Conservation (phyloP, 2,797 vertebrate genomes). For the Microctenopoma stevenorrisi region DNA sequence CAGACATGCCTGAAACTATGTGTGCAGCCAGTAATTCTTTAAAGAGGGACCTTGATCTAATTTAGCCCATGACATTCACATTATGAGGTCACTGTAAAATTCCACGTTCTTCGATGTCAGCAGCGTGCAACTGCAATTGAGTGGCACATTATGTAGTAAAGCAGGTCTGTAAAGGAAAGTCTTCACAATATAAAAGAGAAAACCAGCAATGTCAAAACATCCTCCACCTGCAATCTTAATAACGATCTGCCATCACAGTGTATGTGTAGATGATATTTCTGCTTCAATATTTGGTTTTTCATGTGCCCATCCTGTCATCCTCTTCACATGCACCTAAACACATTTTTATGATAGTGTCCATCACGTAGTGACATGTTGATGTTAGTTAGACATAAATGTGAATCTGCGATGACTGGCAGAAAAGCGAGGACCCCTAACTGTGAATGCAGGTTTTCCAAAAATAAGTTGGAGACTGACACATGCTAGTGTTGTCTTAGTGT, state of each 20-base stretch:
- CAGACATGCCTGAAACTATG: conserved; percentile 36
- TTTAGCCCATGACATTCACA: conserved; percentile 16
- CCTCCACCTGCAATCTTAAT: conserved; percentile 49
- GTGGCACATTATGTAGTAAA: background rate
- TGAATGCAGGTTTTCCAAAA: background rate
- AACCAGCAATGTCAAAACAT: conserved; percentile 33
- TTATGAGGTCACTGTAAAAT: conserved; percentile 10
- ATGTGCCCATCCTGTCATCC: conserved; percentile 1
- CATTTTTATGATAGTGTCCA: no score
- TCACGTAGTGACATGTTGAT: background rate
- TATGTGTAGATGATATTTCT: conserved; percentile 5
- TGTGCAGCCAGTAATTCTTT: conserved; percentile 35
- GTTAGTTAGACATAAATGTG: conserved; percentile 4
- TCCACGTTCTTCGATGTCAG: background rate
- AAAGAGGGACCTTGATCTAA: conserved; percentile 14
- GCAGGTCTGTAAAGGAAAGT: conserved; percentile 8
- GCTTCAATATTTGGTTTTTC: conserved; percentile 27
- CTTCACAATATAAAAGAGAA: conserved; percentile 1
- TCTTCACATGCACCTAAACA: conserved; percentile 9
- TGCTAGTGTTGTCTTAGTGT: conserved; percentile 4
- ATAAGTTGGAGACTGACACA: conserved; percentile 10
- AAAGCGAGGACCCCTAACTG: background rate
- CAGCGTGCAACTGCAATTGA: background rate
- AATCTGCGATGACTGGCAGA: conserved; percentile 12
- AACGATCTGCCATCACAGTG: conserved; percentile 45